phyloP scores from a whole-genome alignment of 1,140 invertebrate genomes.

The Aphidius gifuensis region DNA sequence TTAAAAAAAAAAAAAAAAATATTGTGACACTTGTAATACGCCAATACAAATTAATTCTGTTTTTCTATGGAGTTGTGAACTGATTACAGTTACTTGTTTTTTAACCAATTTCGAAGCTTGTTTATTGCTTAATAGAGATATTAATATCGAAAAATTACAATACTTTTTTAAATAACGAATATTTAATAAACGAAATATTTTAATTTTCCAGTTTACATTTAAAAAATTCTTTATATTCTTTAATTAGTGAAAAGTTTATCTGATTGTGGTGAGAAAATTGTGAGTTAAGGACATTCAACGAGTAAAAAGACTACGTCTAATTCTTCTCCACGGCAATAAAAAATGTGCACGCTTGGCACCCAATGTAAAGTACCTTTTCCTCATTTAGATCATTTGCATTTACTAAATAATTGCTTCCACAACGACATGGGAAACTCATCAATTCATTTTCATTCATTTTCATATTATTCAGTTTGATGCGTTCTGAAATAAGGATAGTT shows the following conservation, averaged over 20 bases:
- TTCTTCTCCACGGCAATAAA: slow-evolving; percentile 53
- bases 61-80: no score
- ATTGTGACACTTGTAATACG: slow-evolving; percentile 47
- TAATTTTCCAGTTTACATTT: no score
- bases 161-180: no score
- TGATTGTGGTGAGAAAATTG: no score
- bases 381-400: slow-evolving; percentile 46
- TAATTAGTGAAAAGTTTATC: no score
- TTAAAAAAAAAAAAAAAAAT: slow-evolving; percentile 57
- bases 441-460: slow-evolving; percentile 41
- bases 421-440: slow-evolving; percentile 62
- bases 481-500: slow-evolving; percentile 57
- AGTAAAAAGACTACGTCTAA: not conserved
- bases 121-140: no score
- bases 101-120: no score
- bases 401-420: slow-evolving; percentile 62
- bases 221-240: not conserved
- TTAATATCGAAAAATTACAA: no score
- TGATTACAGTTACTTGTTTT: no score
- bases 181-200: no score
- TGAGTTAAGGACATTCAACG: no score
- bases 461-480: slow-evolving; percentile 56
- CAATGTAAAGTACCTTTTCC: slow-evolving; percentile 52
- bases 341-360: slow-evolving; percentile 68
- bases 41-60: no score